Conservation (phyloP, 92 coral and sea anemone species). For the Epizoanthus stellaris region DNA sequence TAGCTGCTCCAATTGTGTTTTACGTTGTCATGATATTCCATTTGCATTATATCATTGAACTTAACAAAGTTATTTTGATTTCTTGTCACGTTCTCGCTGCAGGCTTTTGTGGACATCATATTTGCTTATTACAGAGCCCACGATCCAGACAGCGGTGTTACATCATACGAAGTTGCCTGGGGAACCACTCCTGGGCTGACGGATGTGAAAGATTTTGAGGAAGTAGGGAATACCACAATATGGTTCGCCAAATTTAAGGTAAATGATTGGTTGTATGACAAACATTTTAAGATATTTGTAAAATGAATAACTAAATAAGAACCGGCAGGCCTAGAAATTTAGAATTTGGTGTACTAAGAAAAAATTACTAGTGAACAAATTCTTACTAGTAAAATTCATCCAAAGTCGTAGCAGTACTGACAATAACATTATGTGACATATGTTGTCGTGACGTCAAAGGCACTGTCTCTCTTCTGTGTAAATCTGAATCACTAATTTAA, state of each 20-base stretch:
- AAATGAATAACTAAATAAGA: background rate
- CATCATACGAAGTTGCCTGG: conserved; percentile 97
- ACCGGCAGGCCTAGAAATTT: background rate
- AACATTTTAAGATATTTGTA: background rate
- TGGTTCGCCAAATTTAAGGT: conserved; percentile 88
- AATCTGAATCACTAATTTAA: too few species aligned
- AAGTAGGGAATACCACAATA: conserved; percentile 88
- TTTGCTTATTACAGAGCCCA: conserved; percentile 85
- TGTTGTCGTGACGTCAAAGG: too few species aligned
- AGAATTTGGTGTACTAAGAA: background rate
- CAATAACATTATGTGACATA: too few species aligned
- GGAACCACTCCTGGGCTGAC: conserved; percentile 87
- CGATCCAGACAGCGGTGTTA: conserved; percentile 91
- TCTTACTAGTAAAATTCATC: too few species aligned
- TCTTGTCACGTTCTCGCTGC: background rate
- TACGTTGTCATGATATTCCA: background rate
- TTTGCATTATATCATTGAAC: background rate
- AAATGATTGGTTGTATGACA: background rate
- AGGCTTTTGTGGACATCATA: conserved; percentile 86
- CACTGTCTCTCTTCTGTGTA: too few species aligned
- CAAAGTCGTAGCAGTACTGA: too few species aligned
- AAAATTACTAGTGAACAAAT: too few species aligned
- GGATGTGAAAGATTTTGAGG: conserved; percentile 80
- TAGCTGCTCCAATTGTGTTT: background rate
- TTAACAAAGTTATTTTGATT: background rate